Evolutionary conservation across 2,113 vertebrate species (phyloP), one percentile per base, ranked within the genome.

Genomic region (Colossoma macropomum): DNA sequence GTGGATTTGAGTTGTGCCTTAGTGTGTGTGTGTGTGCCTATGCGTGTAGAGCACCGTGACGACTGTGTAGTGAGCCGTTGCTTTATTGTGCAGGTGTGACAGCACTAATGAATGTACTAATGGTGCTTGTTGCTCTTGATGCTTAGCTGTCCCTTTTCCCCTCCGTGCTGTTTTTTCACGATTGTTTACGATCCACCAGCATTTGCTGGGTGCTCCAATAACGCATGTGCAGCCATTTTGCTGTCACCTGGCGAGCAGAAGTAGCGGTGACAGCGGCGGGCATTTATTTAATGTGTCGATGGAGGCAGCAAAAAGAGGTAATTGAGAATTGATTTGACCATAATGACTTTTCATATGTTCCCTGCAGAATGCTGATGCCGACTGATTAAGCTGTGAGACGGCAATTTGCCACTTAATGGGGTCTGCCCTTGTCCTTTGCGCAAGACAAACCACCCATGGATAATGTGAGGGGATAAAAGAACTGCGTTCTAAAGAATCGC

Each of bases 281-380:
- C 75, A 77, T 89, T 89, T 89, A 89, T 87, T 89, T 87, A 87
- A 86, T 75, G 86, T 87, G 86, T 89, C 84, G 80, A 86, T 82
- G 82, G 84, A 13, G 41, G 68, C 69, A 41, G 74, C 80, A 68
- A 79, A 80, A 76, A 87, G 68, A 82, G 80, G 88, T 89, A 89
- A 89, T 89, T 86, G 88, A 86, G 86, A 89, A 89, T 87, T 87
- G 86, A 89, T 89, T 89, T 86, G 86, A 87, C 86, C 85, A 86
- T 87, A 89, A 89, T 87, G 84, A 86, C 88, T 89, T 87, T 87
- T 86, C 84, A 86, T 89, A 87, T 83, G 84, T 86, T 87, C 82
- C 76, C 84, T 59, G 80, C 84, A 84, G 85, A 88, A 85, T 80
- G 86, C 79, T 80, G 81, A 87, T 89, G 86, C 86, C 77, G 70